Evolutionary conservation across 2,888 invertebrate species (phyloP).

Genomic region (Dusona sp.): DNA sequence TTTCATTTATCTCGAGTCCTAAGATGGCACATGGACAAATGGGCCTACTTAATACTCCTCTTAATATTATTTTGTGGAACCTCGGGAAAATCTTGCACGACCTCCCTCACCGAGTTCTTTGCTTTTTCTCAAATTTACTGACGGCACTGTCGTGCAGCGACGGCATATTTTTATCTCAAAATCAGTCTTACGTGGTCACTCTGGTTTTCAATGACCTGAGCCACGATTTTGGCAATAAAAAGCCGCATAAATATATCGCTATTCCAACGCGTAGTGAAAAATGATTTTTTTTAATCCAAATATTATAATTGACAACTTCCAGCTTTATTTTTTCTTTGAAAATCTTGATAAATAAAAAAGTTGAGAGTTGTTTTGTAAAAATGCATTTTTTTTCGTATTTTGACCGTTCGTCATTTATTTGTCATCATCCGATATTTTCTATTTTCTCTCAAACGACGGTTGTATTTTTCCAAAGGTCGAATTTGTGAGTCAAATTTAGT

Average conservation of each 20-base stretch:
- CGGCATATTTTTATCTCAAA: not conserved
- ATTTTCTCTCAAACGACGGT: not conserved
- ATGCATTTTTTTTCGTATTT: too few species aligned
- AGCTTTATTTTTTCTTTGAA: too few species aligned
- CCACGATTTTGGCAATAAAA: not conserved
- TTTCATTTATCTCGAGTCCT: constrained; percentile 49
- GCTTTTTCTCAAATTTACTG: not conserved
- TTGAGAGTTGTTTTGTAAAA: too few species aligned
- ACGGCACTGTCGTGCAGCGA: not conserved
- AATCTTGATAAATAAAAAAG: too few species aligned
- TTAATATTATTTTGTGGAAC: constrained; percentile 11
- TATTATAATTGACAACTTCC: too few species aligned
- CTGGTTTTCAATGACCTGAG: not conserved
- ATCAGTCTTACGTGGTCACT: not conserved
- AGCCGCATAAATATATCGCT: not conserved
- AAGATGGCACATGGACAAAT: constrained; percentile 29
- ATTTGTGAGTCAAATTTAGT: not conserved
- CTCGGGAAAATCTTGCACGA: not conserved
- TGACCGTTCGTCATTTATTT: not conserved
- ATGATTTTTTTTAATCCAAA: too few species aligned
- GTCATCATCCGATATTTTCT: not conserved
- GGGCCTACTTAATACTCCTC: not conserved
- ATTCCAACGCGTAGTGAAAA: not conserved
- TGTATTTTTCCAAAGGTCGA: not conserved
- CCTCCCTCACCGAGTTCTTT: not conserved